Evolutionary conservation across 2,888 invertebrate genomes (phyloP).

Genomic region (Phrixothrix hirtus): DNA sequence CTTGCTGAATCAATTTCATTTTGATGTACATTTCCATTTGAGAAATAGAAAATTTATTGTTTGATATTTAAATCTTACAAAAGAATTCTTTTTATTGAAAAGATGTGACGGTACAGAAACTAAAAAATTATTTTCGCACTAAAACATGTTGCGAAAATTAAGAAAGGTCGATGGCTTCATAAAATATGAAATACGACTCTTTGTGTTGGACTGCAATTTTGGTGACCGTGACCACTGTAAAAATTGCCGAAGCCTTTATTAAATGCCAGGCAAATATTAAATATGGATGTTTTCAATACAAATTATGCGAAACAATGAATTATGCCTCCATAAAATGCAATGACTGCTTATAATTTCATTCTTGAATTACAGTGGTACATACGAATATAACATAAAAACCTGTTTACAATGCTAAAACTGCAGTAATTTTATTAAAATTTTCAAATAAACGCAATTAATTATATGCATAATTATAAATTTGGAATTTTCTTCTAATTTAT

Average conservation of each 20-base stretch:
- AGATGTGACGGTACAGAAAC: too few species aligned
- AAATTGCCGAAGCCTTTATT: background rate
- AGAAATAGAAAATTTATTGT: too few species aligned
- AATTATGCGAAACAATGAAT: conserved; percentile 3
- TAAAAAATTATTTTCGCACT: background rate
- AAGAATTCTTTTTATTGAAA: too few species aligned
- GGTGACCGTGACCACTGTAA: conserved; percentile 6
- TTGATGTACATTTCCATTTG: background rate
- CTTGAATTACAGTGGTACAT: too few species aligned
- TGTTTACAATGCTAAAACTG: too few species aligned
- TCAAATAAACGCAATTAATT: too few species aligned
- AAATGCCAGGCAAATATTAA: conserved; percentile 9
- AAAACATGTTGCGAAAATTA: conserved; percentile 1
- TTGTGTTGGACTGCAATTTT: conserved; percentile 9
- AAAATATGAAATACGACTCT: conserved; percentile 4
- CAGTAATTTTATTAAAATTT: too few species aligned
- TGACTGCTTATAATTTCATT: too few species aligned
- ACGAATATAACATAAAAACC: too few species aligned
- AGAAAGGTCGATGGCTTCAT: conserved; percentile 8
- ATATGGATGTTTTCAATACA: conserved; percentile 4
- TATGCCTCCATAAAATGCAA: conserved; percentile 6
- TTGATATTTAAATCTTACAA: too few species aligned
- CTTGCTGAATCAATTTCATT: conserved; percentile 2
- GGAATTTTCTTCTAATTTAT: too few species aligned
- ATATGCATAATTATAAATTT: too few species aligned